Percentiles rank a stretch among this genome's conserved stretches.
Conservation (phyloP, 2,797 vertebrate genomes). For the Cirrhinus mrigala region DNA sequence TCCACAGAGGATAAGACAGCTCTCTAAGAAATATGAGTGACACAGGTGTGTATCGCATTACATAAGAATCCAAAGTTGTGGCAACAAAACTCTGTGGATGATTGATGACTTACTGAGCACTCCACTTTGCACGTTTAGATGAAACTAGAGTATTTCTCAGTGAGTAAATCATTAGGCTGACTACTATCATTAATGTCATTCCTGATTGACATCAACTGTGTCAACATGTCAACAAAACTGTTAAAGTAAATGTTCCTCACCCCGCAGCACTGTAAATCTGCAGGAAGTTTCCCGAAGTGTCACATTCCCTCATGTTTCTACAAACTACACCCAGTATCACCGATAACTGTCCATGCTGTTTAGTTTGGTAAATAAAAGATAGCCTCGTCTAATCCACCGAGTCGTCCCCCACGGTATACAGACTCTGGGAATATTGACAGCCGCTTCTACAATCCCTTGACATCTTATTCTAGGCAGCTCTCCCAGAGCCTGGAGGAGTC, state of each 20-base stretch:
- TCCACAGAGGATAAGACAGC: background rate
- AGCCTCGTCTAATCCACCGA: slow-evolving; percentile 68
- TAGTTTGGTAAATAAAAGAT: slow-evolving; percentile 67
- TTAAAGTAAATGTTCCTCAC: slow-evolving; percentile 17
- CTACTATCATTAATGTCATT: slow-evolving; percentile 22
- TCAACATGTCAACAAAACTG: slow-evolving; percentile 5
- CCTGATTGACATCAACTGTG: background rate
- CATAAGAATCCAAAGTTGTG: slow-evolving; percentile 11
- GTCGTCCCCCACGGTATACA: slow-evolving; percentile 61
- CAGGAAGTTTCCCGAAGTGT: slow-evolving; percentile 50
- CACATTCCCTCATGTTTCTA: slow-evolving; percentile 48
- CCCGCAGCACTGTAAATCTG: slow-evolving; percentile 28
- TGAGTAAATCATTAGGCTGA: background rate
- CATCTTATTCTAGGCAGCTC: slow-evolving; percentile 77
- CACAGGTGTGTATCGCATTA: background rate
- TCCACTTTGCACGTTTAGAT: background rate
- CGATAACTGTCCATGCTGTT: slow-evolving; percentile 52
- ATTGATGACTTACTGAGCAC: background rate
- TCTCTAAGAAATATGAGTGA: background rate
- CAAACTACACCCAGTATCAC: slow-evolving; percentile 51
- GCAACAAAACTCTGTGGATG: background rate
- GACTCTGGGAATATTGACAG: slow-evolving; percentile 73
- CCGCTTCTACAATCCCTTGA: slow-evolving; percentile 76
- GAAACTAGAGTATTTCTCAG: background rate
- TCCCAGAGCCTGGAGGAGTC: slow-evolving; percentile 57